A percentile compares a stretch with the other conserved stretches of the same genome.
Evolutionary conservation across 2,888 invertebrate genomes (phyloP).

Genomic region (Cantharis flavilabris): DNA sequence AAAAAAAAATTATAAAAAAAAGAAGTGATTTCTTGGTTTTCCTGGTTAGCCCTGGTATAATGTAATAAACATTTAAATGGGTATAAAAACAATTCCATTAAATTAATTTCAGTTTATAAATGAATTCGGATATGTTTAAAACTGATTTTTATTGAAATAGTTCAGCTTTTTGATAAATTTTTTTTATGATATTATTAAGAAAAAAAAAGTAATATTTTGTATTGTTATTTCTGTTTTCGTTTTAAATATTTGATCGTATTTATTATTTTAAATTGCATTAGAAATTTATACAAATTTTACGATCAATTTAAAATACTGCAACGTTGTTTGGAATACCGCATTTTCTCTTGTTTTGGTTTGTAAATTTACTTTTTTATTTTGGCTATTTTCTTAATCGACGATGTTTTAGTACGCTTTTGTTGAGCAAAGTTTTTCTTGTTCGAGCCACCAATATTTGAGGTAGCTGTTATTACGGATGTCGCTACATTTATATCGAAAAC

Average conservation of each 20-base stretch:
- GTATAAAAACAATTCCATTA: no score
- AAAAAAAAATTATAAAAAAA: no score
- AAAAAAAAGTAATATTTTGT: neutral
- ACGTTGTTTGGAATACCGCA: neutral
- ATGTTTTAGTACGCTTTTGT: neutral
- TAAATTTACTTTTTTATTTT: slow-evolving; percentile 1
- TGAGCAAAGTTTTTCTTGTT: slow-evolving; percentile 2
- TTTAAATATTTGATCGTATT: neutral
- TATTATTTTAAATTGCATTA: neutral
- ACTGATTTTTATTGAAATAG: no score
- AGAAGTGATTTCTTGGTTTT: no score
- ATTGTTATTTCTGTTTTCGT: neutral
- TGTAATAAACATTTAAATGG: no score
- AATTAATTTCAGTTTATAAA: no score
- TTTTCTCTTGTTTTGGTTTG: neutral
- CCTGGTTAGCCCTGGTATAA: no score
- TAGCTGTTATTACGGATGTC: slow-evolving; percentile 1
- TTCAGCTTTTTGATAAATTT: no score
- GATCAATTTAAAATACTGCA: neutral
- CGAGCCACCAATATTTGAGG: slow-evolving; percentile 2
- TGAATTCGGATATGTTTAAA: no score
- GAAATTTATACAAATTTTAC: neutral
- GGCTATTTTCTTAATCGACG: neutral
- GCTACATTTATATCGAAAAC: slow-evolving; percentile 5
- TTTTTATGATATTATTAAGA: no score